Base-by-base conservation (phyloP, 2,888 invertebrate species). In the Antheraea assamensis region DNA sequence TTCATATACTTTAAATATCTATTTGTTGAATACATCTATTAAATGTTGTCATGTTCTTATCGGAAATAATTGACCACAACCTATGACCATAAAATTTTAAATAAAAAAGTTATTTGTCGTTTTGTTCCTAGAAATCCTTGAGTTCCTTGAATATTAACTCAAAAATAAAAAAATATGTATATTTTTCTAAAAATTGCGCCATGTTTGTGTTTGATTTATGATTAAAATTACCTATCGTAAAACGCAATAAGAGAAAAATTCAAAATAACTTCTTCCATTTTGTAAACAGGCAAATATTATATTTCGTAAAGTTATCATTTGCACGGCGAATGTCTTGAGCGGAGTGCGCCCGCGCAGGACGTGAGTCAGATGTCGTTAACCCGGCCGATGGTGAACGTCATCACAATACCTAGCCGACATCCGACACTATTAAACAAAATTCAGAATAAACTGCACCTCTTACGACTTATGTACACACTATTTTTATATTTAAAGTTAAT, bases 321-420 rank as follows among this genome's bases (percentile, higher is more conserved):
- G 81, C 82, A 81, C 83, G 81, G 83, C 82, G 81, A 85, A 82
- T 84, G 88, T 86, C 85, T 90, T 88, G 86, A 86, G 87, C 81
- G 82, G 78, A 79, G 81, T 80, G 80, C 76, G 82, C 80, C 79
- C 76, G 78, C 82, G 80, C 87, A 86, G 87, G 85, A 85, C 87
- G 87, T 92, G 93, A 93, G 89, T 93, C 93, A 92, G 91, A 89
- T 89, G 93, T 92, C 92, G 83, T 92, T 92, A 79, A 91, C 92
- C 93, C 88, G 79, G 74, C 74, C 75, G 76, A 75, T 72, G 80
- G 79, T 78, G 68, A 78, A 85, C 88, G 89, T 89, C 92, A 89
- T 87, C 88, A 87, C 88, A 88, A 88, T 88, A 87, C 88, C 89
- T 87, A 88, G 85, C 80, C 73, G 78, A 68, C 68, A 68, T 70